Evolutionary conservation across 1,140 invertebrate genomes (phyloP), one percentile per base, ranked within the genome.

Genomic region (Lethocerus indicus): DNA sequence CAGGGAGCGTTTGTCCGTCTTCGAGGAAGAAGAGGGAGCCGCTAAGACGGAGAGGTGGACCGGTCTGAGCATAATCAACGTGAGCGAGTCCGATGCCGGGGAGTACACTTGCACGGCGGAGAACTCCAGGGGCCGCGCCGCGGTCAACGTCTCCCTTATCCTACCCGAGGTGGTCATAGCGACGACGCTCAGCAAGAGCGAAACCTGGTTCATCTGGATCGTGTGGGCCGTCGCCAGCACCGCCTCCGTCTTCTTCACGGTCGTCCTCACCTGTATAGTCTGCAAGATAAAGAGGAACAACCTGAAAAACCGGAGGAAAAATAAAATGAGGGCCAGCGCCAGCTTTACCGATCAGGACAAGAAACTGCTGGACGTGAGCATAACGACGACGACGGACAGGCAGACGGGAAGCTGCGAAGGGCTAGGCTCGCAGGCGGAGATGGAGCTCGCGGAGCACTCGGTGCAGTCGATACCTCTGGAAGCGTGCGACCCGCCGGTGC

Each of bases 281-380:
- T 78, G 72, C 51, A 69, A 73, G 5, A 63, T 65, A 29, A 57
- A 60, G 1, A 53, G 57, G 23, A 67, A 74, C 40, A 63, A 72
- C 2, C 23, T 55, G 7, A 56, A 59, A 4, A 65, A 67, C 41
- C 66, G 73, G 9, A 74, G 78, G 47, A 75, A 79, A 55, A 66
- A 70, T 20, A 76, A 79, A 51, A 66, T 81, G 16, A 77, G 79
- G 60, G 72, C 75, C 1, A 86, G 81, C 58, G 71, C 78, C 28
- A 86, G 81, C 61, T 85, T 84, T 59, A 83, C 76, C 18, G 84
- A 88, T 48, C 84, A 87, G 63, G 83, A 87, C 58, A 88, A 87
- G 63, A 81, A 83, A 54, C 64, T 87, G 5, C 68, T 87, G 25
- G 83, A 85, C 58, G 73, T 81, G 16, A 80, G 77, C 44, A 81